phyloP scores from a whole-genome alignment of 2,113 vertebrate genomes.

The Pipa parva region DNA sequence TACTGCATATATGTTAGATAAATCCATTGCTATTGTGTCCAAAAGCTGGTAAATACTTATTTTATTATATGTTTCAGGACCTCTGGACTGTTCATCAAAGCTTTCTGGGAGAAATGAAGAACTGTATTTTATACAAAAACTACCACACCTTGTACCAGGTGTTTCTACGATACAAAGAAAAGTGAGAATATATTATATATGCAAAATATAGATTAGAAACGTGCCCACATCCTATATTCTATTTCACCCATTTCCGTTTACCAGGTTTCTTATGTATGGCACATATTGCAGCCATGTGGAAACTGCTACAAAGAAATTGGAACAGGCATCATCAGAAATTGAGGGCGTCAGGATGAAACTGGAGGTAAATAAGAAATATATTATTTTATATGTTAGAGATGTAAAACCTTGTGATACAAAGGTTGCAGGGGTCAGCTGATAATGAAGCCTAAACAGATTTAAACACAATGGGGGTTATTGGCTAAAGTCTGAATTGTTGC shows the following conservation, averaged over 20 bases:
- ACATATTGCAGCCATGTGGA: slow-evolving; percentile 90
- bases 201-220: not conserved
- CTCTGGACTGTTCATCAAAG: slow-evolving; percentile 66
- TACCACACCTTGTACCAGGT: slow-evolving; percentile 71
- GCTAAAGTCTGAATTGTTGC: no score
- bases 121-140: slow-evolving; percentile 51
- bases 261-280: slow-evolving; percentile 80
- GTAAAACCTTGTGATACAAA: no score
- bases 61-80: slow-evolving; percentile 58
- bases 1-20: no score
- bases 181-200: slow-evolving; percentile 53
- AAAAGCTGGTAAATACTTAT: no score
- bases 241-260: not conserved
- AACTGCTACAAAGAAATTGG: slow-evolving; percentile 73
- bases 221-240: not conserved
- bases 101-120: slow-evolving; percentile 70
- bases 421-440: no score
- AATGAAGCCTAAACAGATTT: no score
- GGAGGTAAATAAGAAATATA: slow-evolving; percentile 70
- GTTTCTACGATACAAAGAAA: slow-evolving; percentile 83
- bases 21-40: no score
- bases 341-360: slow-evolving; percentile 85
- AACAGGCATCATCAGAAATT: slow-evolving; percentile 61
- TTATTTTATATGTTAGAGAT: no score
- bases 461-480: no score